These are phyloP conservation scores for Balanococcus diminutus DNA, from an alignment of 2,888 invertebrate species.

Conservation along the genomic window DNA sequence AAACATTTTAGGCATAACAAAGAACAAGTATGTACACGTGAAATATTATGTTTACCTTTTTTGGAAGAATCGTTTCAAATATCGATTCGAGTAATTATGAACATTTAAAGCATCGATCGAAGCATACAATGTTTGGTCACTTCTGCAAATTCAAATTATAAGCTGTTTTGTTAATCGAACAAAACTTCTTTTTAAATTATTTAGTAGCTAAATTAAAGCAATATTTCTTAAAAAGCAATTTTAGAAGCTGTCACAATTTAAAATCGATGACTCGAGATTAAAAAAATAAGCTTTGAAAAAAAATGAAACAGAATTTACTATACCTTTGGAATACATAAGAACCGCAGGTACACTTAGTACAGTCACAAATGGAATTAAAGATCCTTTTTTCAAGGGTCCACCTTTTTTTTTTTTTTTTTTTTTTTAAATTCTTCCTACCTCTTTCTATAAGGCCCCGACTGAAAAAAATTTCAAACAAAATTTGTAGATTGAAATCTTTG, in stretches of 20 bases:
- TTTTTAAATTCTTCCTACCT: too few relatives aligned
- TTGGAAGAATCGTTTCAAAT: conserved; percentile 48
- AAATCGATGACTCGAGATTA: not conserved
- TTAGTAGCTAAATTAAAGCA: not conserved
- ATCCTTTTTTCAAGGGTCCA: too few relatives aligned
- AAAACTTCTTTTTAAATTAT: conserved; percentile 6
- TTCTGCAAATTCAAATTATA: conserved; percentile 52
- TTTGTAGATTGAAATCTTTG: too few relatives aligned
- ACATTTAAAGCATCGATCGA: conserved; percentile 54
- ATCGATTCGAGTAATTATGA: conserved; percentile 49
- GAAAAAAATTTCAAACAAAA: too few relatives aligned
- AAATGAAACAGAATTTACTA: not conserved
- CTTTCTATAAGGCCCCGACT: too few relatives aligned
- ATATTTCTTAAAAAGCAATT: conserved; percentile 9
- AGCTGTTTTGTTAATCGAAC: conserved; percentile 26
- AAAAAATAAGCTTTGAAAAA: not conserved
- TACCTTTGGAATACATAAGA: not conserved
- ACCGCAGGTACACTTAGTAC: too few relatives aligned
- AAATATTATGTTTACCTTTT: conserved; percentile 39
- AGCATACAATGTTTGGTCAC: conserved; percentile 50
- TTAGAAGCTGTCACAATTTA: not conserved
- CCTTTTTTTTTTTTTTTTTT: too few relatives aligned
- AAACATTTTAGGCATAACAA: not conserved
- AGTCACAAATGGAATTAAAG: too few relatives aligned
- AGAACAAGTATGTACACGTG: not conserved